Evolutionary conservation across 53 echinoderm and acorn worm species (phyloP).

Genomic region (Echinarachnius parma): DNA sequence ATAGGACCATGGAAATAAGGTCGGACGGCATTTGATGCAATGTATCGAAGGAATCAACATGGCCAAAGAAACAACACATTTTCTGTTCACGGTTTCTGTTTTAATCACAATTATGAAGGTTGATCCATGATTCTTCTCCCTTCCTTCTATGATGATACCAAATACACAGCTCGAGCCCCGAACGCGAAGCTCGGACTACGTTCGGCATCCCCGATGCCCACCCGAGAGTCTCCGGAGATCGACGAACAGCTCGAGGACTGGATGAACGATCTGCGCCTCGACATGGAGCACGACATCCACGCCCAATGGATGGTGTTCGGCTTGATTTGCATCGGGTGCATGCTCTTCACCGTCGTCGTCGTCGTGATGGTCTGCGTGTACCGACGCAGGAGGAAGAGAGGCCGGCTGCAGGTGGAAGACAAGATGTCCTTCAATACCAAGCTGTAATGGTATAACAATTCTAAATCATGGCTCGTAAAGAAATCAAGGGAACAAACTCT

Average conservation of each 20-base stretch:
- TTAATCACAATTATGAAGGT: too few species aligned
- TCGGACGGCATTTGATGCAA: too few species aligned
- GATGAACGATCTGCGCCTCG: background rate
- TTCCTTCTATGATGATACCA: too few species aligned
- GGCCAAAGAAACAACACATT: too few species aligned
- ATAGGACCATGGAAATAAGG: too few species aligned
- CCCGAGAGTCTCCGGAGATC: background rate
- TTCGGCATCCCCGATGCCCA: background rate
- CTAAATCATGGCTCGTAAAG: too few species aligned
- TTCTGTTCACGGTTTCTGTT: too few species aligned
- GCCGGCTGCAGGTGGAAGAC: too few species aligned
- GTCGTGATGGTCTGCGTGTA: background rate
- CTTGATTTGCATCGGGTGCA: conserved; percentile 1
- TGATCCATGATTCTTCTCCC: too few species aligned
- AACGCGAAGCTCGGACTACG: background rate
- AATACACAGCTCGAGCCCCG: background rate
- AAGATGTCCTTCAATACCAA: conserved; percentile 8
- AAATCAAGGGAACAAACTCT: too few species aligned
- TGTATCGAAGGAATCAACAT: too few species aligned
- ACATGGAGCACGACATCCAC: background rate
- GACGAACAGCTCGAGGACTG: background rate
- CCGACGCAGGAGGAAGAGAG: background rate
- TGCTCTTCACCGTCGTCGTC: conserved; percentile 3
- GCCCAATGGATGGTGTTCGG: background rate
- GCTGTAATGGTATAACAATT: too few species aligned